These are phyloP conservation scores for Plebejus anna DNA, from an alignment of 2,888 invertebrate genomes.

Conservation along the genomic window DNA sequence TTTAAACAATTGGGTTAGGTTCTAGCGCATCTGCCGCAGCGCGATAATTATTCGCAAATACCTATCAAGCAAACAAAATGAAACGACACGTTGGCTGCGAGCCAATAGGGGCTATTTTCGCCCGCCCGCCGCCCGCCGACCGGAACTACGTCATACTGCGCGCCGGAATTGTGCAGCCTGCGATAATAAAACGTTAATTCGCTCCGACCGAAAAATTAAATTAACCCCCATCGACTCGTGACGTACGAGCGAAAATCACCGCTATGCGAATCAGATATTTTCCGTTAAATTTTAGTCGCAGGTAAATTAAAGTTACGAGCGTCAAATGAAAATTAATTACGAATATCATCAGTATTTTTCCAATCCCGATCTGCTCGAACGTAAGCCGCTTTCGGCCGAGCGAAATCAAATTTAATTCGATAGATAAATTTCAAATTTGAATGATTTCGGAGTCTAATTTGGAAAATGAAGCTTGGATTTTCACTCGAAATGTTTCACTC, in stretches of 20 bases:
- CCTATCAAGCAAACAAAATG: conserved; percentile 20
- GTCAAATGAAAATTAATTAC: background rate
- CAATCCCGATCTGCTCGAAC: background rate
- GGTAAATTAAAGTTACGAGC: background rate
- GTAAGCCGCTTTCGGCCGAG: background rate
- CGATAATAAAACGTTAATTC: conserved; percentile 14
- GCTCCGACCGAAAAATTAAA: conserved; percentile 2
- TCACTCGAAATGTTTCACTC: background rate
- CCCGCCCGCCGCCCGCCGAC: conserved; percentile 14
- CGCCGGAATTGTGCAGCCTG: conserved; percentile 14
- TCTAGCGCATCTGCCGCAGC: conserved; percentile 19
- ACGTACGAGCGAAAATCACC: background rate
- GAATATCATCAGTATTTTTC: background rate
- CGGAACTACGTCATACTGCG: conserved; percentile 22
- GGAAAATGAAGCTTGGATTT: conserved; percentile 12
- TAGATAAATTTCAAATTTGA: conserved; percentile 11
- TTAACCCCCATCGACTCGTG: conserved; percentile 1
- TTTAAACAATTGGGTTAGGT: conserved; percentile 17
- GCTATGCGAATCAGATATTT: background rate
- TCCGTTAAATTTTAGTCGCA: background rate
- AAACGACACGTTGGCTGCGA: conserved; percentile 10
- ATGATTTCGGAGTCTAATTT: conserved; percentile 3
- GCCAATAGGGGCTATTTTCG: conserved; percentile 17
- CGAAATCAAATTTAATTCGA: conserved; percentile 8
- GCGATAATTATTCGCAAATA: conserved; percentile 32